A percentile compares a stretch with the other conserved stretches of the same genome.
phyloP scores from a whole-genome alignment of 2,888 invertebrate genomes.

The Hypselothyrea guttata region DNA sequence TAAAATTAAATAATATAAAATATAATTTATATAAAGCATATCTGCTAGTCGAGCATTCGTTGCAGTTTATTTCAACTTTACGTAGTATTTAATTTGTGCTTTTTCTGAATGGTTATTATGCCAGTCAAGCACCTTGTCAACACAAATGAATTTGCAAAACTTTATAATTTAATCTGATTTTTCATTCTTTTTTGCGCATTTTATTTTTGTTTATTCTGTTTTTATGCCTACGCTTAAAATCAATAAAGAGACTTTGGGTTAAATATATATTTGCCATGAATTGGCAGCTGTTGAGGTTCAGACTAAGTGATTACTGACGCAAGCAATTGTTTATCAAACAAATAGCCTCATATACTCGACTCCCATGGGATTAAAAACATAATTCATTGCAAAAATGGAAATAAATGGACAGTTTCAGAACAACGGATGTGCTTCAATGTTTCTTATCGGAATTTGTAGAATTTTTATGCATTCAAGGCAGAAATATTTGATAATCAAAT shows the following conservation, averaged over 20 bases:
- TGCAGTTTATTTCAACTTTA: not conserved
- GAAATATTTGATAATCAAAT: no score
- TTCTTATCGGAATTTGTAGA: no score
- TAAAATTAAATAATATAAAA: no score
- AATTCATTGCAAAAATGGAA: not conserved
- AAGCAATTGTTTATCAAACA: slow-evolving; percentile 14
- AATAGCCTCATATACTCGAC: slow-evolving; percentile 1
- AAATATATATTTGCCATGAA: slow-evolving; percentile 14
- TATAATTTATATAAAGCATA: slow-evolving; percentile 8
- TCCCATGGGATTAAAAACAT: slow-evolving; percentile 1
- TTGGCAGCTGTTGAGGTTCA: slow-evolving; percentile 18
- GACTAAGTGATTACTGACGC: slow-evolving; percentile 26
- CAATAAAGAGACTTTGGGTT: slow-evolving; percentile 15
- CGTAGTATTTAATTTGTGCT: slow-evolving; percentile 9
- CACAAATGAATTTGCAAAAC: slow-evolving; percentile 32
- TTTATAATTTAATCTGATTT: slow-evolving; percentile 40
- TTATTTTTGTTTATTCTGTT: not conserved
- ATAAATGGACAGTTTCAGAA: no score
- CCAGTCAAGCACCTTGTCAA: slow-evolving; percentile 51
- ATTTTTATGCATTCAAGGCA: no score
- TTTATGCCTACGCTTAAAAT: slow-evolving; percentile 5
- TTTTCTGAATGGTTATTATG: slow-evolving; percentile 32
- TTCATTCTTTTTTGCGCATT: not conserved
- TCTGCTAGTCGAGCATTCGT: not conserved
- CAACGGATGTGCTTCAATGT: no score